These are phyloP conservation scores for Drosophila meridiana DNA, from an alignment of 2,888 invertebrate species.

Conservation along the genomic window DNA sequence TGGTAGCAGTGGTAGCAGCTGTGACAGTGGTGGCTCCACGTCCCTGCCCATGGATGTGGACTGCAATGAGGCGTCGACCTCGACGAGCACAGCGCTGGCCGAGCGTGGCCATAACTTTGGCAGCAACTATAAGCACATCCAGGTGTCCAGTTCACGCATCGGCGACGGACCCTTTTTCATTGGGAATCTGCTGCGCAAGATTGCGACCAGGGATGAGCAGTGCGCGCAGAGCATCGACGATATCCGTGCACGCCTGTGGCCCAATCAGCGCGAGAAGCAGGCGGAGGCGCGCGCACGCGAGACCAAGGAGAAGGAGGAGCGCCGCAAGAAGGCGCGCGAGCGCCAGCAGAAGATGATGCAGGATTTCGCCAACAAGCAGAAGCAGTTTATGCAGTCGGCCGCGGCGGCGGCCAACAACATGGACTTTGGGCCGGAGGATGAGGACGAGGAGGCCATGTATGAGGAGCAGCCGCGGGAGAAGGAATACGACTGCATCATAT, in stretches of 20 bases:
- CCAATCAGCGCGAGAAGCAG: constrained; percentile 91
- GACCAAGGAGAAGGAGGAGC: constrained; percentile 91
- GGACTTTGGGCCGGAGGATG: constrained; percentile 83
- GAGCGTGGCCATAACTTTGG: constrained; percentile 57
- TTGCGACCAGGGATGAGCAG: constrained; percentile 89
- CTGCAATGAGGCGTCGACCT: constrained; percentile 82
- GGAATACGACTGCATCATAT: constrained; percentile 98
- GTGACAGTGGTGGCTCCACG: background rate
- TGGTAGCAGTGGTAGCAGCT: background rate
- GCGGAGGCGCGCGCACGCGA: constrained; percentile 89
- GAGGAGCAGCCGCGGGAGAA: constrained; percentile 87
- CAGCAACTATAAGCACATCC: constrained; percentile 75
- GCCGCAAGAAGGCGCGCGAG: constrained; percentile 93
- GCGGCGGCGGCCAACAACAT: constrained; percentile 86
- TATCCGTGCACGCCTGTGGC: constrained; percentile 91
- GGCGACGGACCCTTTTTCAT: constrained; percentile 97
- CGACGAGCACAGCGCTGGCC: constrained; percentile 65
- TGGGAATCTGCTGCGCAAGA: constrained; percentile 91
- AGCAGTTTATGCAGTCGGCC: constrained; percentile 94
- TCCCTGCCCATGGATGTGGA: constrained; percentile 81
- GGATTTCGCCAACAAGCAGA: constrained; percentile 95
- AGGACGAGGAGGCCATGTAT: constrained; percentile 87
- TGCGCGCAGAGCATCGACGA: constrained; percentile 90
- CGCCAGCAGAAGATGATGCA: constrained; percentile 96
- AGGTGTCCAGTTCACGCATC: constrained; percentile 84